Conservation (phyloP, 2,113 vertebrate genomes). For the Myodes glareolus region DNA sequence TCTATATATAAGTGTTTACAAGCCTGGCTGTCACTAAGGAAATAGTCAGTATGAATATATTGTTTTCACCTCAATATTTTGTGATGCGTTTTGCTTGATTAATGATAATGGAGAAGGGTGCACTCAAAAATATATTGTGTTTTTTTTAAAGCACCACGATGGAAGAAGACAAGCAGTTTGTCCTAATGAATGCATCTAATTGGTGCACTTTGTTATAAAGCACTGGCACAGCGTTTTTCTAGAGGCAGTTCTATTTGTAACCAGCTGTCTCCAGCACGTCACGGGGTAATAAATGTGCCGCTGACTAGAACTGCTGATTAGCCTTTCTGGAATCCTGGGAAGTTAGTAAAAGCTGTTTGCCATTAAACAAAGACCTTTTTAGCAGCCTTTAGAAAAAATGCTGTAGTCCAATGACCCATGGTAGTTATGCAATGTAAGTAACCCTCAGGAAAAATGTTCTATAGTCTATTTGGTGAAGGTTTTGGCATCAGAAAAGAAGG, state of each 20-base stretch:
- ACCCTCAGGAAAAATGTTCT: conserved; percentile 47
- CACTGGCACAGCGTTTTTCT: conserved; percentile 90
- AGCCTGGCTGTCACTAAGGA: conserved; percentile 76
- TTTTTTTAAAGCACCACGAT: conserved; percentile 85
- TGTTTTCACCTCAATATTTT: conserved; percentile 87
- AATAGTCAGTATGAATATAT: conserved; percentile 87
- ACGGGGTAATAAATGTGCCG: conserved; percentile 89
- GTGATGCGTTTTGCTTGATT: conserved; percentile 86
- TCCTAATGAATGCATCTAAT: conserved; percentile 91
- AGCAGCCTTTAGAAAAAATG: conserved; percentile 44
- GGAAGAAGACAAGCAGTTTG: conserved; percentile 89
- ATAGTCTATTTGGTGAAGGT: neutral
- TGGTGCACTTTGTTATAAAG: conserved; percentile 91
- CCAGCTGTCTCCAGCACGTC: conserved; percentile 88
- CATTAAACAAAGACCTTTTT: conserved; percentile 83
- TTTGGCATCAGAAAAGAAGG: accelerated
- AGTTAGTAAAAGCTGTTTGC: conserved; percentile 84
- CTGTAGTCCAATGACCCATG: neutral
- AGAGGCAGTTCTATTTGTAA: conserved; percentile 90
- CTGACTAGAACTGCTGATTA: conserved; percentile 89
- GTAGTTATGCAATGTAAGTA: neutral
- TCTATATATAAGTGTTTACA: conserved; percentile 64
- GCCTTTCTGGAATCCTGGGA: conserved; percentile 87
- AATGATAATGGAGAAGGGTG: conserved; percentile 79
- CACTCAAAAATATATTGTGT: conserved; percentile 85